Base-by-base conservation (phyloP, 2,113 vertebrate genomes). In the Cheilinus undulatus region DNA sequence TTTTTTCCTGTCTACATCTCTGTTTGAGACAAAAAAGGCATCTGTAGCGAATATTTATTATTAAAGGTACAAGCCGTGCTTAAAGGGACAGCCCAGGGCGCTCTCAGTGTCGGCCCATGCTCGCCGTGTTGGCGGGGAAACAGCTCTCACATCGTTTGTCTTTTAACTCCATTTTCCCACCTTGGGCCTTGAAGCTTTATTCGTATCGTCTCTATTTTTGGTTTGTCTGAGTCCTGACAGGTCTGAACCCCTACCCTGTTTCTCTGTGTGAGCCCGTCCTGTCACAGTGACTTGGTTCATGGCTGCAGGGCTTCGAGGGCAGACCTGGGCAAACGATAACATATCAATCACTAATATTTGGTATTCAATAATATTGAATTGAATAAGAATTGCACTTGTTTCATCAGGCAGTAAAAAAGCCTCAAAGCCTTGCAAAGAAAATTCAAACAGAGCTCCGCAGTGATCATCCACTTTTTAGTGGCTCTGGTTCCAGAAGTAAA, bases 11-110 rank as follows among this genome's bases (percentile, higher is more conserved):
- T 78, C 48, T 74, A 26, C 26, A 17, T 73, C 67, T 88, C 70
- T 72, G 36, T 19, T 11, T 1, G 73, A 69, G 54, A 70, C 69
- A 20, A 49, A 49, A n/a, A 92, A 93, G 89, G 88, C 89, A 84
- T 90, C 75, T 56, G 76, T 77, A 89, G 83, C 80, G 76, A 85
- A 80, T 58, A 69, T 81, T 76, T 68, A 17, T 76, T 68, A 17
- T 87, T 92, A 88, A 93, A 92, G 91, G 86, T 79, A 86, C 57
- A 91, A 89, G 88, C 89, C 75, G 86, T 89, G 80, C 82, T 91
- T 90, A 91, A 91, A 87, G 86, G 91, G 83, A 79, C 42, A 76
- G 69, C 27, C 50, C 48, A 61, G 51, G 32, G 54, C 58, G 5
- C 58, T 58, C 23, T 85, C 26, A 54, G 38, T 34, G 56, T 42